These are phyloP conservation scores for Corythoichthys haematopterus DNA, from an alignment of 2,113 vertebrate species.

Conservation along the genomic window DNA sequence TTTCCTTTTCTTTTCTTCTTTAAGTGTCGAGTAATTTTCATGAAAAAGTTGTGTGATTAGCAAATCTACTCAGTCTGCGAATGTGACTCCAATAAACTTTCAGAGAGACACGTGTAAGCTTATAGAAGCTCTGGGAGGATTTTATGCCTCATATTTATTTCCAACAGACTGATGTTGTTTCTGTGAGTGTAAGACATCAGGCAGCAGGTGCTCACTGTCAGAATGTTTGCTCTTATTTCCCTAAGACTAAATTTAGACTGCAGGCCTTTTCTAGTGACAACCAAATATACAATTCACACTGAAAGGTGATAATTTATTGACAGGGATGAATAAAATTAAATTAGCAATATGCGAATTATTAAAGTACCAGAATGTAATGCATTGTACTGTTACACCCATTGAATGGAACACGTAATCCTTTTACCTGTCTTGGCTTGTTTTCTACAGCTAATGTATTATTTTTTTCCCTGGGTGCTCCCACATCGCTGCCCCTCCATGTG, in stretches of 20 bases:
- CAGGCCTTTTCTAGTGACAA: constrained; percentile 37
- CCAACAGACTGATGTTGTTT: constrained; percentile 43
- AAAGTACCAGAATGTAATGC: not conserved
- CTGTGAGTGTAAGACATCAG: constrained; percentile 35
- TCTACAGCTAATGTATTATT: constrained; percentile 4
- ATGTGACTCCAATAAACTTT: constrained; percentile 7
- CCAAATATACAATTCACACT: constrained; percentile 26
- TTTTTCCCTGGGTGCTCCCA: not conserved
- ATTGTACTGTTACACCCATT: not conserved
- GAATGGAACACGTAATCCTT: not conserved
- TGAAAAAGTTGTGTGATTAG: not conserved
- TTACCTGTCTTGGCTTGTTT: constrained; percentile 4
- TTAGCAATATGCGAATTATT: not conserved
- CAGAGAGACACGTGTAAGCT: constrained; percentile 19
- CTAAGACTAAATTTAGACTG: constrained; percentile 64
- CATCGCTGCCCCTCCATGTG: not conserved
- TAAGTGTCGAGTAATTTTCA: not conserved
- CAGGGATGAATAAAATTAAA: not conserved
- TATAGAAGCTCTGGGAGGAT: constrained; percentile 38
- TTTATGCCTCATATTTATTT: constrained; percentile 48
- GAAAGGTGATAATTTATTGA: constrained; percentile 15
- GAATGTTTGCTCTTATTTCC: constrained; percentile 54
- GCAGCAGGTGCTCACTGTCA: constrained; percentile 63
- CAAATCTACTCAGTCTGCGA: not conserved
- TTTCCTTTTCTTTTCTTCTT: not conserved